A percentile compares a stretch with the other conserved stretches of the same genome.
These are phyloP conservation scores for Mycetomoellerius zeteki DNA, from an alignment of 1,140 invertebrate species.

Conservation along the genomic window DNA sequence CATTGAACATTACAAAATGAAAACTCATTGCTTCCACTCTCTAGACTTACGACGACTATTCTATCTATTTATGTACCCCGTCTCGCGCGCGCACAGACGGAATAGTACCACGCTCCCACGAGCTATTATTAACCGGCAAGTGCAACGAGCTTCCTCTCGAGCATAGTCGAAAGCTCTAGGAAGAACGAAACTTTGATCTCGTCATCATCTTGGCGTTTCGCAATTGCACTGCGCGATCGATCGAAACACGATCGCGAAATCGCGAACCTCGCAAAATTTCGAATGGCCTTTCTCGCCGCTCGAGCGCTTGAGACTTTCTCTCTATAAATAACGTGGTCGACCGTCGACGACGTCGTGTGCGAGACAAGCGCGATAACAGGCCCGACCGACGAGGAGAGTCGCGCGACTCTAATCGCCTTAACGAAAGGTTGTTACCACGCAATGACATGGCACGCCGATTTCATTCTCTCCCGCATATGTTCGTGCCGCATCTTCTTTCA, in stretches of 20 bases:
- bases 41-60: background rate
- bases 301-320: constrained; percentile 69
- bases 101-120: constrained; percentile 42
- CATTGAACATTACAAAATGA: background rate
- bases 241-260: background rate
- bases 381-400: constrained; percentile 59
- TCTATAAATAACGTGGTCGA: constrained; percentile 77
- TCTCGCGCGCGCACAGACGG: constrained; percentile 10
- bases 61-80: constrained; percentile 28
- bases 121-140: constrained; percentile 50
- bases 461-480: constrained; percentile 11
- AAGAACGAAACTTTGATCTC: background rate
- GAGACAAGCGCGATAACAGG: constrained; percentile 66
- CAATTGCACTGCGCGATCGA: background rate
- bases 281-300: background rate
- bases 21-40: background rate
- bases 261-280: constrained; percentile 22
- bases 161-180: background rate
- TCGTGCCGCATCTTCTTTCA: background rate
- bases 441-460: constrained; percentile 42
- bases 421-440: constrained; percentile 75
- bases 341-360: constrained; percentile 22
- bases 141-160: constrained; percentile 46
- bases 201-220: background rate
- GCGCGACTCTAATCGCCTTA: constrained; percentile 75